phyloP scores from a whole-genome alignment of 2,113 vertebrate genomes.

The Scalopus aquaticus region DNA sequence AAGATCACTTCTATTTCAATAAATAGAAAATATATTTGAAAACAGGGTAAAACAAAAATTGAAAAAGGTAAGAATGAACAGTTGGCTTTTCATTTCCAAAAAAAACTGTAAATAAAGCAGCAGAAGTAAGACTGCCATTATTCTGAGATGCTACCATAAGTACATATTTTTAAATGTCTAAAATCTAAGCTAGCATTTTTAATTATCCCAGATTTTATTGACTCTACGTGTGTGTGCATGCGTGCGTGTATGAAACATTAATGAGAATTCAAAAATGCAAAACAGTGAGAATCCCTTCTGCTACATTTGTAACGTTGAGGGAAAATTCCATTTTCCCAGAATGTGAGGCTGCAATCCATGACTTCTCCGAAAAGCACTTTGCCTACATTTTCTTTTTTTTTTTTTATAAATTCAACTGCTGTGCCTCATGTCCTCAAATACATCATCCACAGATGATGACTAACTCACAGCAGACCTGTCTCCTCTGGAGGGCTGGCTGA shows the following conservation, averaged over 20 bases:
- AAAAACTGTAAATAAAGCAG: background rate
- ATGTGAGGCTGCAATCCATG: constrained; percentile 53
- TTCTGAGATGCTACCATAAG: background rate
- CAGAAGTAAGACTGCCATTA: background rate
- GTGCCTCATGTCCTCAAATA: constrained; percentile 71
- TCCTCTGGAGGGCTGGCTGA: constrained; percentile 47
- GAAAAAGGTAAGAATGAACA: background rate
- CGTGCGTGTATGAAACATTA: background rate
- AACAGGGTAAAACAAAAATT: background rate
- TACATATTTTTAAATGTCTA: constrained; percentile 5
- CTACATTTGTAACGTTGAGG: constrained; percentile 45
- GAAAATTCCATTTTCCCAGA: constrained; percentile 66
- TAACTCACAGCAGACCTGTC: constrained; percentile 57
- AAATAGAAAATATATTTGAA: background rate
- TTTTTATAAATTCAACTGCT: constrained; percentile 69
- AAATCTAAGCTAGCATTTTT: constrained; percentile 9
- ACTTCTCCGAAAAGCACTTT: constrained; percentile 69
- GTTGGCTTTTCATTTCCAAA: background rate
- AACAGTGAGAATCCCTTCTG: constrained; percentile 34
- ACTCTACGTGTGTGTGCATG: background rate
- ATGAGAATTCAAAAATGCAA: constrained; percentile 30
- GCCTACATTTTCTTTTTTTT: constrained; percentile 41
- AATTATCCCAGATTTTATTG: constrained; percentile 39
- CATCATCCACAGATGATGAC: constrained; percentile 70
- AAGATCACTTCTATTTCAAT: constrained; percentile 24